Percentiles rank a stretch among this genome's conserved stretches.
Conservation (phyloP, 2,888 invertebrate genomes). For the Strigamia transsilvanica region DNA sequence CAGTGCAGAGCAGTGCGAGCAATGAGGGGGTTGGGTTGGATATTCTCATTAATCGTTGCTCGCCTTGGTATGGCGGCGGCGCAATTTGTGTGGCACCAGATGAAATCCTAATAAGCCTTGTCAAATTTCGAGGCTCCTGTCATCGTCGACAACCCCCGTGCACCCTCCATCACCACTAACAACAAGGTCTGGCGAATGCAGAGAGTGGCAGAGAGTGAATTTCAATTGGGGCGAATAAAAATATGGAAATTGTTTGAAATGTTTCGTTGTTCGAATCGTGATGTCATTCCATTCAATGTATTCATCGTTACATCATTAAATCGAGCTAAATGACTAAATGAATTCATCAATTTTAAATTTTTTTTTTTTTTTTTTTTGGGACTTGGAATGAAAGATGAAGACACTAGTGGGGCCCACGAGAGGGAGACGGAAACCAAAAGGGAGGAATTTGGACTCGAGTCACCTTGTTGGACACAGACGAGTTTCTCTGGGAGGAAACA, state of each 20-base stretch:
- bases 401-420: slow-evolving; percentile 13
- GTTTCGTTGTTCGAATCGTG: not conserved
- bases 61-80: slow-evolving; percentile 29
- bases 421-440: not conserved
- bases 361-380: not conserved
- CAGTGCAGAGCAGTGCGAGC: not conserved
- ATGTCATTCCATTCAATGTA: too few relatives aligned
- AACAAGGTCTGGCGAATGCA: not conserved
- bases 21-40: not conserved
- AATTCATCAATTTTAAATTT: too few relatives aligned
- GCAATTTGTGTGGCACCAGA: slow-evolving; percentile 37
- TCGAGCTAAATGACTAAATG: too few relatives aligned
- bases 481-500: not conserved
- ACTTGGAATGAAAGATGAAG: not conserved
- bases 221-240: not conserved
- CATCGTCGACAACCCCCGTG: not conserved
- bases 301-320: too few relatives aligned
- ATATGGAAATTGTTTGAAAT: not conserved
- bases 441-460: slow-evolving; percentile 21
- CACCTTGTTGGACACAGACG: slow-evolving; percentile 23
- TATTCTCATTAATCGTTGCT: slow-evolving; percentile 44
- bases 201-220: not conserved
- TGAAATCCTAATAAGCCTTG: slow-evolving; percentile 39
- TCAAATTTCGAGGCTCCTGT: slow-evolving; percentile 39
- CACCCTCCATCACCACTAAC: not conserved